Percentiles rank a stretch among this genome's conserved stretches.
phyloP scores from a whole-genome alignment of 2,888 invertebrate species.

The Orthonychiurus folsomi region DNA sequence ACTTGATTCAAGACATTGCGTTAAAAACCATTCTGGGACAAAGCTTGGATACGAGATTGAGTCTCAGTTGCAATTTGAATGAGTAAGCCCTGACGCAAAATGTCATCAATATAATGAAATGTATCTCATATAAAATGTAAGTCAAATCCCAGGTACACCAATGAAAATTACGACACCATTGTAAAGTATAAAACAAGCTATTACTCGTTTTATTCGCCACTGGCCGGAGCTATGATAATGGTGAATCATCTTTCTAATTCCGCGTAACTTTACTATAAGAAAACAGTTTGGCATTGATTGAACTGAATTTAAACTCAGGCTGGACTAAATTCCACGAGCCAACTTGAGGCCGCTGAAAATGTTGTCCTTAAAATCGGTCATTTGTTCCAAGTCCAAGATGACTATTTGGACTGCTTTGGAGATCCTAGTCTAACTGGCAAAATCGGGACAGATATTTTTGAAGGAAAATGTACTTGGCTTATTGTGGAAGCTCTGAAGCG shows the following conservation, averaged over 20 bases:
- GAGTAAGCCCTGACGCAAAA: constrained; percentile 39
- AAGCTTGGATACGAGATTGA: constrained; percentile 59
- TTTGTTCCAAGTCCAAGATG: constrained; percentile 76
- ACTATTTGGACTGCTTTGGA: constrained; percentile 54
- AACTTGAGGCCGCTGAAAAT: constrained; percentile 72
- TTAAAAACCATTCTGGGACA: constrained; percentile 72
- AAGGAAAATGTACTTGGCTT: constrained; percentile 94
- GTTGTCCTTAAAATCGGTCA: constrained; percentile 87
- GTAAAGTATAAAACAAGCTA: constrained; percentile 86
- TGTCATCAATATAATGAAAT: too few species aligned
- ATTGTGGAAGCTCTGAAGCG: constrained; percentile 78
- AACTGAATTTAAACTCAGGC: constrained; percentile 47
- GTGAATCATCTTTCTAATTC: constrained; percentile 49
- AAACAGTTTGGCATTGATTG: too few species aligned
- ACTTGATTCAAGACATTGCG: constrained; percentile 46
- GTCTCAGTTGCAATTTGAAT: constrained; percentile 55
- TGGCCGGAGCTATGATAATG: constrained; percentile 77
- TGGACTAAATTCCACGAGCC: constrained; percentile 63
- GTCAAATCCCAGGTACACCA: constrained; percentile 58
- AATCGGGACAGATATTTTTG: constrained; percentile 79
- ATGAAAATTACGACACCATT: constrained; percentile 76
- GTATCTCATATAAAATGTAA: too few species aligned
- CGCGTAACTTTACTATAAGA: neutral
- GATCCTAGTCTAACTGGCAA: constrained; percentile 77
- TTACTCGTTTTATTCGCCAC: constrained; percentile 87